These are phyloP conservation scores for Sebastolobus alascanus DNA, from an alignment of 2,797 vertebrate species.

Conservation along the genomic window DNA sequence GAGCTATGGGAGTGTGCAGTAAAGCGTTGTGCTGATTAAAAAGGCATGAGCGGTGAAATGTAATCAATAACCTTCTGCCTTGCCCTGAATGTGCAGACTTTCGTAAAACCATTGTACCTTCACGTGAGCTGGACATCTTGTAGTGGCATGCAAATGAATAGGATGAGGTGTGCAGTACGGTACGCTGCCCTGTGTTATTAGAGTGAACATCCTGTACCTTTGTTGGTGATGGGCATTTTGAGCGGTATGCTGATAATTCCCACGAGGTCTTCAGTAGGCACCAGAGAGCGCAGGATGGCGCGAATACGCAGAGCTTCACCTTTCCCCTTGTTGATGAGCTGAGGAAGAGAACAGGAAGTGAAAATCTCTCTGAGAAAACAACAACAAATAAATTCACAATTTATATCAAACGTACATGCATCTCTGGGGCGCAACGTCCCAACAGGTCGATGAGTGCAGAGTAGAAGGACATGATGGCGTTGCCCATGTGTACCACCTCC, in stretches of 20 bases:
- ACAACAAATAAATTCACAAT: not conserved
- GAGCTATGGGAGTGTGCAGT: constrained; percentile 60
- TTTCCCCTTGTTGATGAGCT: constrained; percentile 99
- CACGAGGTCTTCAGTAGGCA: constrained; percentile 96
- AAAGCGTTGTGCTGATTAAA: constrained; percentile 76
- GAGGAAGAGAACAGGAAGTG: constrained; percentile 34
- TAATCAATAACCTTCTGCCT: constrained; percentile 66
- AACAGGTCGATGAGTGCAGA: constrained; percentile 98
- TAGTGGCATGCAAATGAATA: constrained; percentile 19
- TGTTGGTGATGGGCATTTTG: constrained; percentile 92
- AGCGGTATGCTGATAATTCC: constrained; percentile 98
- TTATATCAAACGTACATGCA: constrained; percentile 89
- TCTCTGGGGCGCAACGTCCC: constrained; percentile 98
- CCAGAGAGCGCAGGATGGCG: constrained; percentile 96
- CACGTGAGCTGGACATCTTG: not conserved
- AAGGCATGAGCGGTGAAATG: constrained; percentile 66
- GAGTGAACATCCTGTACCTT: constrained; percentile 86
- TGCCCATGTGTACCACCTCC: constrained; percentile 97
- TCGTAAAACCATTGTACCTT: constrained; percentile 17
- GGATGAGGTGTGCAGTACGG: not conserved
- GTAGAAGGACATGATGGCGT: constrained; percentile 99
- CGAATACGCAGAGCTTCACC: constrained; percentile 97
- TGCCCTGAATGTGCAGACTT: constrained; percentile 38
- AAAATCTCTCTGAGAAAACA: not conserved
- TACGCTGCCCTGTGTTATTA: not conserved